Evolutionary conservation across 2,888 invertebrate genomes (phyloP), one percentile per base, ranked within the genome.

Genomic region (Pachycephus smyrnensis): DNA sequence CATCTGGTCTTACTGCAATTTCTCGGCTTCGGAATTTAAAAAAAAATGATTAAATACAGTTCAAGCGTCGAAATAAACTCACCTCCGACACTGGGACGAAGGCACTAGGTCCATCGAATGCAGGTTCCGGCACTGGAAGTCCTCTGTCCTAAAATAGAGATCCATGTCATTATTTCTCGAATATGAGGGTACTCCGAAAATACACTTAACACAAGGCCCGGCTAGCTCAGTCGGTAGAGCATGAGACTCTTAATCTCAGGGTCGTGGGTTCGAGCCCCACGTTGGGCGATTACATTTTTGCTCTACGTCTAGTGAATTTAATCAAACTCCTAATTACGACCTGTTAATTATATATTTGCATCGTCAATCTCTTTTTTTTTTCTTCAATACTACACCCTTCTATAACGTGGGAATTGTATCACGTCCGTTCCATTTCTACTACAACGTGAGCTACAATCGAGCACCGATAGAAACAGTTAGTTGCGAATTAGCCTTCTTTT

Each of bases 51-150:
- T 23, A 55, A 55, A 23, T 23, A 23, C 40, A 1, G 40, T 23
- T 40, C 23, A 4, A 40, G 15, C 23, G 15, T 40, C 15, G 4
- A 40, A 40, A 40, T 23, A 32, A 76, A 92, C 93, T 93, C 88
- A 93, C 93, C 93, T 93, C 93, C 76, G 92, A 91, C 73, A 92
- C 91, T 82, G 93, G 93, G 84, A 94, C 93, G 90, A 93, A 94
- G 84, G 92, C 92, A 88, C 93, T 93, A 76, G 94, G 94, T 89
- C 94, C 93, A 86, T 92, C 92, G 86, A 92, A 92, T 82, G 92
- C 92, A 82, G 93, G 92, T 83, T 92, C 92, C 79, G 93, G 93
- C 84, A 93, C 92, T 82, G 93, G 92, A 84, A 93, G 90, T 88
- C 93, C 93, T 87, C 93, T 92, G 83, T 92, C 93, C 93, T 93